phyloP scores from a whole-genome alignment of 2,797 vertebrate genomes.

The Sphaeramia orbicularis region DNA sequence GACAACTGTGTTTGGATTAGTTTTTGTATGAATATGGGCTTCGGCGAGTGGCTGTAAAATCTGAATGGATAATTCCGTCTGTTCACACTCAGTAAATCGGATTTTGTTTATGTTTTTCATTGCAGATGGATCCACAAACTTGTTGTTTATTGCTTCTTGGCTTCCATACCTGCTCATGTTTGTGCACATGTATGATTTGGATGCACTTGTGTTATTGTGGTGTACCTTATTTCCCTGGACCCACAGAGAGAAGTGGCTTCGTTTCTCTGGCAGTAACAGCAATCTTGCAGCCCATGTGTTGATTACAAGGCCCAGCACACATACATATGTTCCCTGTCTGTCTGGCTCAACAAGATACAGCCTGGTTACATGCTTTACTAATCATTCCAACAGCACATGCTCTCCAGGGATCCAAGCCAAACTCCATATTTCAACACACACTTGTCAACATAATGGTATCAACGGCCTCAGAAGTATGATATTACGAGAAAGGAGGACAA shows the following conservation, averaged over 20 bases:
- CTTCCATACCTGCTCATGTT: conserved; percentile 21
- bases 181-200: conserved; percentile 33
- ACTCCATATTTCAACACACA: conserved; percentile 53
- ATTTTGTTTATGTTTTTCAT: conserved; percentile 33
- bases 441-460: conserved; percentile 52
- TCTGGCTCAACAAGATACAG: conserved; percentile 63
- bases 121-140: conserved; percentile 23
- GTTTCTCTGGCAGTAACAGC: conserved; percentile 38
- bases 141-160: conserved; percentile 28
- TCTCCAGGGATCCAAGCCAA: conserved; percentile 67
- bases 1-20: conserved; percentile 30
- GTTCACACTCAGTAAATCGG: conserved; percentile 24
- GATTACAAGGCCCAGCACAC: conserved; percentile 68
- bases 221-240: conserved; percentile 13
- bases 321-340: conserved; percentile 77
- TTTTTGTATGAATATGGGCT: conserved; percentile 13
- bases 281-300: conserved; percentile 64
- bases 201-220: conserved; percentile 16
- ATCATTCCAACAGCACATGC: conserved; percentile 69
- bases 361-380: conserved; percentile 67
- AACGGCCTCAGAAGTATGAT: conserved; percentile 52
- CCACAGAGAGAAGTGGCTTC: conserved; percentile 12
- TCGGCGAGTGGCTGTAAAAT: conserved; percentile 15
- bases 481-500: conserved; percentile 37
- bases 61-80: conserved; percentile 34